Conservation (phyloP, 64 coral and sea anemone species). For the Porites lutea region DNA sequence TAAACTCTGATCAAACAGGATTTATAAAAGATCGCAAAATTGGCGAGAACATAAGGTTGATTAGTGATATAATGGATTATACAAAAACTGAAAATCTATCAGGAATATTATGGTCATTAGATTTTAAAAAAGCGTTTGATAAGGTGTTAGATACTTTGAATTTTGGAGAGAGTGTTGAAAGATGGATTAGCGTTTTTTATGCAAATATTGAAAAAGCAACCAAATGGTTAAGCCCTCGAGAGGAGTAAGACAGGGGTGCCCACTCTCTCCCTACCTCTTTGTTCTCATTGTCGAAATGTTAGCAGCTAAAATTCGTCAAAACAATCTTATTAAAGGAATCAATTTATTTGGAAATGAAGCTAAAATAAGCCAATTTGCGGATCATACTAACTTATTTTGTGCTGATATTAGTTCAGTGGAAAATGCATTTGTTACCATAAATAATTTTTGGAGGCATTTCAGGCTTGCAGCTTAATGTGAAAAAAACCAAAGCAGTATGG, state of each 20-base stretch:
- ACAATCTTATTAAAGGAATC: conserved; percentile 17
- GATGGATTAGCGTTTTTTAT: too few species aligned
- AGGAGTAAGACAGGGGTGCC: conserved; percentile 37
- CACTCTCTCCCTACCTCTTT: conserved; percentile 5
- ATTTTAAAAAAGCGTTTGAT: too few species aligned
- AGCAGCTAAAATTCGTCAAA: conserved; percentile 4
- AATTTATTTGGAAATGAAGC: neutral
- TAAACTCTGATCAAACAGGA: conserved; percentile 11
- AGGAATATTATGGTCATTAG: too few species aligned
- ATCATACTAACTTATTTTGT: neutral
- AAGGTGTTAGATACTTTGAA: too few species aligned
- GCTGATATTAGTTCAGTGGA: neutral
- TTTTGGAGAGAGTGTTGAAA: too few species aligned
- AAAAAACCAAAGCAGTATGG: too few species aligned
- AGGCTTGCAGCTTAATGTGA: too few species aligned
- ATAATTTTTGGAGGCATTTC: too few species aligned
- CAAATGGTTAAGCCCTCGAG: neutral
- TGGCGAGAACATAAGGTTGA: conserved; percentile 18
- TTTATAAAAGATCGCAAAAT: conserved; percentile 7
- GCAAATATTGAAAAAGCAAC: too few species aligned
- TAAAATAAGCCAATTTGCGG: neutral
- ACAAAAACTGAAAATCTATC: too few species aligned
- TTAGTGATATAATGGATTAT: conserved; percentile 16
- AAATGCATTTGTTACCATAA: neutral
- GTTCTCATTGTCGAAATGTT: neutral